phyloP scores from a whole-genome alignment of 2,888 invertebrate species.

The Ophion ventricosus region DNA sequence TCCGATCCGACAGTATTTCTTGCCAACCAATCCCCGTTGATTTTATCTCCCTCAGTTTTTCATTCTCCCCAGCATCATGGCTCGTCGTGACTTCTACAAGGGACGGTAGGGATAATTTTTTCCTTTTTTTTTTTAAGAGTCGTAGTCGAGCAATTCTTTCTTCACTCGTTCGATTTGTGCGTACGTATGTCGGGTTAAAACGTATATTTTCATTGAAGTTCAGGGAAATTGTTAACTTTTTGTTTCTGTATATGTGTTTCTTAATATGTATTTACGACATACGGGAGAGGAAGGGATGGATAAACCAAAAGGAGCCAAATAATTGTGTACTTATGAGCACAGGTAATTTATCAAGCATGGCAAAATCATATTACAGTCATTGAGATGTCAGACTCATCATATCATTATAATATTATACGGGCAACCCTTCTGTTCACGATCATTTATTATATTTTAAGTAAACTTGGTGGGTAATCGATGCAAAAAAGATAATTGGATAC shows the following conservation, averaged over 20 bases:
- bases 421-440: constrained; percentile 53
- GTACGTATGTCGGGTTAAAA: constrained; percentile 54
- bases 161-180: constrained; percentile 60
- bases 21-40: constrained; percentile 48
- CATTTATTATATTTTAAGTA: constrained; percentile 58
- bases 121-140: constrained; percentile 19
- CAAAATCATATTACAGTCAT: constrained; percentile 43
- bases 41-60: constrained; percentile 50
- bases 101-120: constrained; percentile 40
- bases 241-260: constrained; percentile 24
- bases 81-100: constrained; percentile 40
- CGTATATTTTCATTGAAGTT: constrained; percentile 27
- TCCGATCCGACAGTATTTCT: constrained; percentile 40
- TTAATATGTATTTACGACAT: background rate
- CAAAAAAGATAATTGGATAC: constrained; percentile 62
- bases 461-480: constrained; percentile 63
- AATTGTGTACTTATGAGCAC: constrained; percentile 58
- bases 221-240: constrained; percentile 24
- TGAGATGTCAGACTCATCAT: constrained; percentile 61
- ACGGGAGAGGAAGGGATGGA: constrained; percentile 51
- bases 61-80: constrained; percentile 38
- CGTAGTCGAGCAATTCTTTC: constrained; percentile 30
- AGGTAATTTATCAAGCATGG: constrained; percentile 58
- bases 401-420: constrained; percentile 43
- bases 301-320: constrained; percentile 66